Evolutionary conservation across 2,888 invertebrate species (phyloP).

Genomic region (Deroplatys truncata): DNA sequence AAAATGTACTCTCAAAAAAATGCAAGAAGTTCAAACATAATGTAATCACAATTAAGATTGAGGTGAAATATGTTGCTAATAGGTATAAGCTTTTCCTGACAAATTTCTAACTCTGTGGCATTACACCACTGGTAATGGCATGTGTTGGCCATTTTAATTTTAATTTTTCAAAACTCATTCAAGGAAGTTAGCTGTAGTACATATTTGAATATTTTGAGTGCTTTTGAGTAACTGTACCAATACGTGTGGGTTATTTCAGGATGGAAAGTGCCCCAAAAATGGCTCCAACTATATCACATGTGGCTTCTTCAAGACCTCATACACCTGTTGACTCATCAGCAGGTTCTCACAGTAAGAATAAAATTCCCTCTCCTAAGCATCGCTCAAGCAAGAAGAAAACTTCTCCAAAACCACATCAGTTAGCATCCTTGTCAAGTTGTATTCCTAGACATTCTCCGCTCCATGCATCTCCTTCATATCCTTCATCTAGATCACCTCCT

Average conservation of each 20-base stretch:
- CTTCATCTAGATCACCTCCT: constrained; percentile 31
- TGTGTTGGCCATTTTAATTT: too few relatives aligned
- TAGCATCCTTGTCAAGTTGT: constrained; percentile 20
- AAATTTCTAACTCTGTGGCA: too few relatives aligned
- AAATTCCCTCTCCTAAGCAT: constrained; percentile 25
- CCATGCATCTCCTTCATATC: constrained; percentile 53
- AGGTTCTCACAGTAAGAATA: constrained; percentile 3
- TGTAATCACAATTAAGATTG: too few relatives aligned
- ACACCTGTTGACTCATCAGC: background rate
- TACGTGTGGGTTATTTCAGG: constrained; percentile 21
- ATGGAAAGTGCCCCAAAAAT: constrained; percentile 29
- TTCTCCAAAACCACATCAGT: constrained; percentile 25
- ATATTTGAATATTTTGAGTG: too few relatives aligned
- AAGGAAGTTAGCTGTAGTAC: too few relatives aligned
- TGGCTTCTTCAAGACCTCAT: background rate
- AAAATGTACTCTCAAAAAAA: too few relatives aligned
- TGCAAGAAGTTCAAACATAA: too few relatives aligned
- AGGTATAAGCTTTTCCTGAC: too few relatives aligned
- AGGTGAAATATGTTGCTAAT: too few relatives aligned
- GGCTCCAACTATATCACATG: background rate
- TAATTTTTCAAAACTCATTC: too few relatives aligned
- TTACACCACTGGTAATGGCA: too few relatives aligned
- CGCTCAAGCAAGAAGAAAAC: constrained; percentile 28
- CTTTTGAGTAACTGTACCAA: too few relatives aligned
- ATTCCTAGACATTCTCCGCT: constrained; percentile 56